Conservation (phyloP, 2,113 vertebrate genomes). For the Fukomys damarensis region DNA sequence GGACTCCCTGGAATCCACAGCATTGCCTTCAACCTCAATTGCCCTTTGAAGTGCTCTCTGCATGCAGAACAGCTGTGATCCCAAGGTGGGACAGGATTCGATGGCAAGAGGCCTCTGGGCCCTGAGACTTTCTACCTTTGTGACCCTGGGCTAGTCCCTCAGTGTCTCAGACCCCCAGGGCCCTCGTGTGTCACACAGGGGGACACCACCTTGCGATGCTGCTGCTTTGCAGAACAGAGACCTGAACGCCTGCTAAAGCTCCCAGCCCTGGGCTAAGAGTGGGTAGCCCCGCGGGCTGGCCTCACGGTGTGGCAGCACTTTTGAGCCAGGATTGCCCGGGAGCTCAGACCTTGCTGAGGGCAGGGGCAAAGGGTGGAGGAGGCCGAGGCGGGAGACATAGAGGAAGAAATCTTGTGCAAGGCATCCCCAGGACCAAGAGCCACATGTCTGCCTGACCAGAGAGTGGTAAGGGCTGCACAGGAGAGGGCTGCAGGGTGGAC, state of each 20-base stretch:
- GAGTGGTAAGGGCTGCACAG: background rate
- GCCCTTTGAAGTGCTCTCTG: background rate
- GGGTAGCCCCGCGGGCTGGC: background rate
- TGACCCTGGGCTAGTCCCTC: background rate
- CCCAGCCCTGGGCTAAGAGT: background rate
- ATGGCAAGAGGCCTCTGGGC: background rate
- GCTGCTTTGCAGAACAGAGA: background rate
- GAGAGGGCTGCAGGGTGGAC: background rate
- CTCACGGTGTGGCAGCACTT: background rate
- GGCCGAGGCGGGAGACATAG: fast-evolving
- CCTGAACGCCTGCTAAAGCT: background rate
- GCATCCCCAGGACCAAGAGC: background rate
- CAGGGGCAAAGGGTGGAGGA: background rate
- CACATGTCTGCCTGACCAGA: background rate
- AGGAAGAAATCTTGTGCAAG: background rate
- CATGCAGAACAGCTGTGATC: background rate
- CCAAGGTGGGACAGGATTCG: background rate
- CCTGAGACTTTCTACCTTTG: background rate
- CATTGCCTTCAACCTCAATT: background rate
- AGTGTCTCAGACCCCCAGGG: background rate
- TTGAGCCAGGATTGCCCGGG: background rate
- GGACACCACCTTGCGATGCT: background rate
- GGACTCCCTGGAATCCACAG: background rate
- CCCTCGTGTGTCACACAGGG: background rate
- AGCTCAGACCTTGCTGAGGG: background rate